Conservation (phyloP, 2,797 vertebrate species). For the Hippocampus kuda region DNA sequence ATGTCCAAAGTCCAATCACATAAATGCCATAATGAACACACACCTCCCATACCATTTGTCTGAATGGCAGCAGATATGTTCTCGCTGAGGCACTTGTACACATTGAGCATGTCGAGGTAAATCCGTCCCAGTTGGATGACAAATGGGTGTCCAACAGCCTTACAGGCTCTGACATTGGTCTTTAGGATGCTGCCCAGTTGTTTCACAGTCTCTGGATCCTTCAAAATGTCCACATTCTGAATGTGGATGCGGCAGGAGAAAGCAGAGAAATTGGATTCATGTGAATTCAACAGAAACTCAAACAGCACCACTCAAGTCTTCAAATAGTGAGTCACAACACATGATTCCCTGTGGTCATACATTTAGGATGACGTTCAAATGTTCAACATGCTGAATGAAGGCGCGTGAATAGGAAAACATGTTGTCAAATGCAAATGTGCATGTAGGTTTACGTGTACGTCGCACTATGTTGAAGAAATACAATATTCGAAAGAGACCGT, state of each 20-base stretch:
- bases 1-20: neutral
- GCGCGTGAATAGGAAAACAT: no score
- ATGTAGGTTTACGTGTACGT: neutral
- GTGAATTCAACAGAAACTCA: neutral
- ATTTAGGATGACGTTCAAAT: neutral
- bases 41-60: slow-evolving; percentile 79
- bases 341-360: neutral
- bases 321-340: neutral
- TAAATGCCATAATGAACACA: slow-evolving; percentile 7
- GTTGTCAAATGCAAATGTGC: neutral
- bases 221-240: slow-evolving; percentile 97
- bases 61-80: slow-evolving; percentile 99
- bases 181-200: slow-evolving; percentile 98
- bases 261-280: neutral
- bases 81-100: slow-evolving; percentile 99
- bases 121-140: slow-evolving; percentile 97
- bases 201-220: slow-evolving; percentile 96
- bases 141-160: slow-evolving; percentile 96
- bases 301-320: neutral
- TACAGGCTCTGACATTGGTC: slow-evolving; percentile 95
- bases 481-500: neutral
- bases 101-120: slow-evolving; percentile 99
- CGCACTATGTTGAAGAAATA: neutral
- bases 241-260: neutral
- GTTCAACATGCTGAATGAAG: neutral